These are phyloP conservation scores for Pogonus chalceus DNA, from an alignment of 1,140 invertebrate species.

Conservation along the genomic window DNA sequence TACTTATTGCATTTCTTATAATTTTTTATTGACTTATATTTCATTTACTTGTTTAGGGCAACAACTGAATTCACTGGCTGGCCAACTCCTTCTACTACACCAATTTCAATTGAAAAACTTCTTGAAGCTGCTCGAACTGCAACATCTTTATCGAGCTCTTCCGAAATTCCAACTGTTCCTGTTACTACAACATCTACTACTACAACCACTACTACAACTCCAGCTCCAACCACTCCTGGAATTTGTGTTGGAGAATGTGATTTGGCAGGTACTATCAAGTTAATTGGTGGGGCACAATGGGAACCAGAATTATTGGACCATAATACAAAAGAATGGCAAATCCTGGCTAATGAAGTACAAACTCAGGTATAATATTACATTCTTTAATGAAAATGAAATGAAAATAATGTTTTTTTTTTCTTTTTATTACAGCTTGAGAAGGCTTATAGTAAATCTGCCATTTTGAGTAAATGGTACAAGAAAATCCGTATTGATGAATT, in stretches of 20 bases:
- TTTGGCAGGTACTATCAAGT: constrained; percentile 71
- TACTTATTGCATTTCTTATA: constrained; percentile 15
- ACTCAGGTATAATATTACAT: constrained; percentile 46
- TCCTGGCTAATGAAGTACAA: constrained; percentile 67
- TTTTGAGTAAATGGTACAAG: constrained; percentile 71
- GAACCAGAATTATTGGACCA: constrained; percentile 73
- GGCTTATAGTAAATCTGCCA: constrained; percentile 63
- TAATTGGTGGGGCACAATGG: constrained; percentile 72
- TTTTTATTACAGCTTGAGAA: constrained; percentile 59
- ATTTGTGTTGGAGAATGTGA: constrained; percentile 68
- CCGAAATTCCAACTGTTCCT: constrained; percentile 39
- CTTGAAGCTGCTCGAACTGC: constrained; percentile 60
- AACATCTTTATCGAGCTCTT: constrained; percentile 39
- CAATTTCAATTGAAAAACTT: constrained; percentile 71
- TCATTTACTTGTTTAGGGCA: constrained; percentile 41
- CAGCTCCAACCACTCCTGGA: constrained; percentile 67
- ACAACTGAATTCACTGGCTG: constrained; percentile 83
- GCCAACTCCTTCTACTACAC: constrained; percentile 74
- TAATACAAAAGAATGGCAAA: constrained; percentile 77
- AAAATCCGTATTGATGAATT: constrained; percentile 79
- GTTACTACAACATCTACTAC: constrained; percentile 61
- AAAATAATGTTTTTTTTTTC: constrained; percentile 4
- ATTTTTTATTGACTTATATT: constrained; percentile 17
- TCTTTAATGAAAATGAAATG: constrained; percentile 5
- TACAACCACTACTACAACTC: constrained; percentile 63